phyloP scores from a whole-genome alignment of 2,113 vertebrate species.

The Galeopterus variegatus region DNA sequence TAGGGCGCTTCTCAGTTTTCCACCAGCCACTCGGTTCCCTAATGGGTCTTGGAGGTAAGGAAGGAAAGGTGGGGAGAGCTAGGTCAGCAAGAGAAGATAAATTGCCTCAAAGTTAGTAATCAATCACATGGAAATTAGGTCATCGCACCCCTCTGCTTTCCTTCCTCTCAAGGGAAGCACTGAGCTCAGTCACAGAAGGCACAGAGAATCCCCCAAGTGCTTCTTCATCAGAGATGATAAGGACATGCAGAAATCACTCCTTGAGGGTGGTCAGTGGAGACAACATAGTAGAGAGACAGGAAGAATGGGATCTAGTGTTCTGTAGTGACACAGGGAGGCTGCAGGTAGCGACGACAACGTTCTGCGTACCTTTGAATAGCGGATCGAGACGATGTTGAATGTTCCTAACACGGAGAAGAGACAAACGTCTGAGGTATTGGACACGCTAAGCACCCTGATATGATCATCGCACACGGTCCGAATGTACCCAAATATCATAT shows the following conservation, averaged over 20 bases:
- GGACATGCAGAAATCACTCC: constrained; percentile 62
- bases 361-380: too few species aligned
- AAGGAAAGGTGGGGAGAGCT: background rate
- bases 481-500: too few species aligned
- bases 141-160: background rate
- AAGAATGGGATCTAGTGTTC: too few species aligned
- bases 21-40: rapidly evolving
- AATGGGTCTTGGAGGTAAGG: background rate
- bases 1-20: background rate
- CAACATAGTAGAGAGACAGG: too few species aligned
- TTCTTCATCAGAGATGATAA: background rate
- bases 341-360: too few species aligned
- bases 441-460: too few species aligned
- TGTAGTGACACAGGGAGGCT: too few species aligned
- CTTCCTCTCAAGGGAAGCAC: constrained; percentile 26
- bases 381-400: too few species aligned
- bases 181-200: background rate
- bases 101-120: background rate
- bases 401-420: too few species aligned
- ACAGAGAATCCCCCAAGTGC: constrained; percentile 67
- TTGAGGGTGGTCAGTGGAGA: background rate
- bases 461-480: too few species aligned
- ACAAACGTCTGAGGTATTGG: too few species aligned
- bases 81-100: too few species aligned
- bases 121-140: constrained; percentile 59